Base-by-base conservation (phyloP, 2,113 vertebrate genomes). In the Empidonax alnorum region DNA sequence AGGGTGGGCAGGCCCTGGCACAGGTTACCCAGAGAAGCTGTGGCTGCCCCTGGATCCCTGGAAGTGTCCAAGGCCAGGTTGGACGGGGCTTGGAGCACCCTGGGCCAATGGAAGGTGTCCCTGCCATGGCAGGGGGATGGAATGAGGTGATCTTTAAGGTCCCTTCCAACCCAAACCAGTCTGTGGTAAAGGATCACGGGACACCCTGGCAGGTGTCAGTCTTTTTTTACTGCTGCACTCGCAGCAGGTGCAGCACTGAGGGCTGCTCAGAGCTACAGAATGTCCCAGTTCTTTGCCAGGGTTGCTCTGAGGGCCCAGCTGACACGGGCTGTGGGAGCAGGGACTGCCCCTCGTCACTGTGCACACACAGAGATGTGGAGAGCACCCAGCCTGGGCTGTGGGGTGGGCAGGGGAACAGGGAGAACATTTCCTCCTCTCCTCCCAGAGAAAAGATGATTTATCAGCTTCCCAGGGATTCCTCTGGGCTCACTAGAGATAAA, bases 271-370 rank as follows among this genome's bases (percentile, higher is more conserved):
- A 28, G 16, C 16, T 16, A 27, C 30, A 72, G 12, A 72, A 46
- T 10, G 13, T 27, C 25, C 49, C 35, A 3, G 2, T 8, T 22
- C 68, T 76, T 23, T 17, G 4, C 30, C 67, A 3, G 6, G 19
- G 25, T 18, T 69, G 55, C 27, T 49, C 37, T 76, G 17, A 33
- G 39, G n/a, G 59, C 20, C 37, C 33, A 62, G 74, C 59, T 33
- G 39, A 53, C 22, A 12, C 1, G 5, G 5, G 20, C 47, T 44
- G 10, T 6, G 0, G 0, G 42, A 47, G 53, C 58, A 63, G 20
- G 3, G 75, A 41, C 0, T 28, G 74, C 17, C 37, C 35, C 49
- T 65, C 17, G 2, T 31, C 49, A 25, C 33, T 16, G 23, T 2
- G 13, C 25, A 7, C 4, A 21, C 12, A 14, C 39, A 66, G 61